Evolutionary conservation across 2,113 vertebrate species (phyloP).

Genomic region (Gallinago jamesoni): DNA sequence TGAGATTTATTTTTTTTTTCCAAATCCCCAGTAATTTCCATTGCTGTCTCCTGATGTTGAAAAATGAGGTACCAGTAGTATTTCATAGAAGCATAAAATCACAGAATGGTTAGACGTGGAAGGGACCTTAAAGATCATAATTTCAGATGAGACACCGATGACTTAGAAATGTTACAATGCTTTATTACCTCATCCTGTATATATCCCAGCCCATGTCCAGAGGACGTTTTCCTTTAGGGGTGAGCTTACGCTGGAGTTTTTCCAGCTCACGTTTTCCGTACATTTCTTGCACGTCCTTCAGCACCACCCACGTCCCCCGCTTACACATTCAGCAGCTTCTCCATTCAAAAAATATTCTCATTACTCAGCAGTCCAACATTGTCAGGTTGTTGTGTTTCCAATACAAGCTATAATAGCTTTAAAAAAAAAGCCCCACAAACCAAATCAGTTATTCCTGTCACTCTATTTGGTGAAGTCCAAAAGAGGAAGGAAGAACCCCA

Average conservation of each 20-base stretch:
- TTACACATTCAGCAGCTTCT: conserved; percentile 8
- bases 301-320: background rate
- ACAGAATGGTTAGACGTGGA: no score
- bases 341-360: background rate
- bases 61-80: background rate
- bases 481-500: background rate
- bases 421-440: background rate
- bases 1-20: background rate
- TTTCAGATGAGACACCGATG: background rate
- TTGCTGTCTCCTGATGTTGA: background rate
- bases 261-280: conserved; percentile 26
- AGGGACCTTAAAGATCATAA: no score
- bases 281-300: conserved; percentile 32
- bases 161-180: background rate
- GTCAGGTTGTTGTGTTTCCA: background rate
- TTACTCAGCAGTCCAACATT: conserved; percentile 17
- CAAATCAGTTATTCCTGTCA: background rate
- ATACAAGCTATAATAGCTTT: background rate
- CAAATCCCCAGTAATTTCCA: background rate
- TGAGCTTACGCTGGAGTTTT: background rate
- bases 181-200: background rate
- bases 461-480: background rate
- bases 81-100: background rate
- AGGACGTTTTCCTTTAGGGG: background rate
- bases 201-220: background rate